Base-by-base conservation (phyloP, 2,113 vertebrate genomes). In the Propithecus coquereli region DNA sequence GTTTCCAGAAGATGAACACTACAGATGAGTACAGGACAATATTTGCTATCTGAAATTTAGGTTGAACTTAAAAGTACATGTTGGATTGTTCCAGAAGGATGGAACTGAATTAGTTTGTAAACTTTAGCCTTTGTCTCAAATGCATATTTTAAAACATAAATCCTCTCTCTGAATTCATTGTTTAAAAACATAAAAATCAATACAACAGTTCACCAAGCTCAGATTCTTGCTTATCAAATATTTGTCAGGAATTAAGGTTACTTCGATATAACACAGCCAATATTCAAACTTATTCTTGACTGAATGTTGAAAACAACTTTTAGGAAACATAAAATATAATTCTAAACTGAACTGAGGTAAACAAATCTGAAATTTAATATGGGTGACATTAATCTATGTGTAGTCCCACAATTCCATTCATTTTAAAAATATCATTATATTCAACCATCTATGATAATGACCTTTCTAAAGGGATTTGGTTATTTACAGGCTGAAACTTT, bases 261-360 rank as follows among this genome's bases (percentile, higher is more conserved):
- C 59, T 80, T 87, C 34, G 40, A 54, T 81, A 80, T 25, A 92
- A 70, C 2, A 20, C 57, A 90, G 65, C 8, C 50, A 79, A 57
- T 81, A 50, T 86, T 92, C 30, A 45, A 90, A 66, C 61, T 71
- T 61, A 45, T 63, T 89, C 27, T 94, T 94, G 6, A 71, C 25
- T 83, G n/a, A 94, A 63, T 70, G 47, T 63, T 83, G 40, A 79
- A 87, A 97, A 40, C 32, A 77, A 40, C 27, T 95, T 94, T 76
- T 43, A 83, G 61, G 77, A 90, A 90, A 84, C 37, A 50, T 14
- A 20, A 93, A 66, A 52, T 70, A 34, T 45, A 88, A 80, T 86
- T 84, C 40, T 90, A 93, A 91, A 32, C 11, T 34, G 11, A 95
- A 45, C 37, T 20, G 22, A 76, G 88, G 20, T 30, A 87, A 84